phyloP scores from a whole-genome alignment of 2,888 invertebrate genomes.

The Melieria crassipennis region DNA sequence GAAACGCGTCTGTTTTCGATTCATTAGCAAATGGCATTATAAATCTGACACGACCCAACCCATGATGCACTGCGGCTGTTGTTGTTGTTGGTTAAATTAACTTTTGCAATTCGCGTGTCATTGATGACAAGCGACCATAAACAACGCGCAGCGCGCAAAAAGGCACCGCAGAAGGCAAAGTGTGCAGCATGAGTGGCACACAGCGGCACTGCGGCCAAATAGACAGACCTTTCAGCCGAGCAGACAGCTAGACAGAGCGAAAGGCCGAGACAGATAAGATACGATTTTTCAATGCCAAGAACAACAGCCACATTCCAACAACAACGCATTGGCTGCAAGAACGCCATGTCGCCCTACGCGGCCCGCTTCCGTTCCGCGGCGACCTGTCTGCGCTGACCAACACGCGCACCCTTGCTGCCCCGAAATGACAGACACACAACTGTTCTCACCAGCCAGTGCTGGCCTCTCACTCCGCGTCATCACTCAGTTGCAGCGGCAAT shows the following conservation, averaged over 20 bases:
- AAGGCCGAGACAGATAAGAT: conserved; percentile 15
- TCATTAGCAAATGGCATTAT: conserved; percentile 31
- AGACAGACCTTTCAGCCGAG: neutral
- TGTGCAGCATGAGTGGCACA: conserved; percentile 4
- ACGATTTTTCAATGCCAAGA: conserved; percentile 50
- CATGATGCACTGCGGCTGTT: conserved; percentile 21
- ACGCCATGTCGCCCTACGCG: no score
- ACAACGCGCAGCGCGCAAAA: conserved; percentile 24
- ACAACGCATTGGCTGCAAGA: no score
- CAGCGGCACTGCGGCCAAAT: neutral
- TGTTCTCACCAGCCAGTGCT: no score
- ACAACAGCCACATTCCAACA: conserved; percentile 36
- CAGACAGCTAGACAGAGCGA: conserved; percentile 5
- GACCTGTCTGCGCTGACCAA: no score
- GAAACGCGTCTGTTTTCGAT: neutral
- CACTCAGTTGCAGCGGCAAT: no score
- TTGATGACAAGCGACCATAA: conserved; percentile 44
- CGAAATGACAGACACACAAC: no score
- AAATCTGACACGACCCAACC: conserved; percentile 35
- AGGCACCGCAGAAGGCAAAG: conserved; percentile 12
- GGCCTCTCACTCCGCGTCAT: no score
- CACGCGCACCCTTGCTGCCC: no score
- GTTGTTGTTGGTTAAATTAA: conserved; percentile 44
- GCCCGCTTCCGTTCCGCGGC: no score
- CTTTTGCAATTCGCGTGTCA: conserved; percentile 50